Conservation (phyloP, 1,140 invertebrate genomes). For the Drosophila sulfurigaster region DNA sequence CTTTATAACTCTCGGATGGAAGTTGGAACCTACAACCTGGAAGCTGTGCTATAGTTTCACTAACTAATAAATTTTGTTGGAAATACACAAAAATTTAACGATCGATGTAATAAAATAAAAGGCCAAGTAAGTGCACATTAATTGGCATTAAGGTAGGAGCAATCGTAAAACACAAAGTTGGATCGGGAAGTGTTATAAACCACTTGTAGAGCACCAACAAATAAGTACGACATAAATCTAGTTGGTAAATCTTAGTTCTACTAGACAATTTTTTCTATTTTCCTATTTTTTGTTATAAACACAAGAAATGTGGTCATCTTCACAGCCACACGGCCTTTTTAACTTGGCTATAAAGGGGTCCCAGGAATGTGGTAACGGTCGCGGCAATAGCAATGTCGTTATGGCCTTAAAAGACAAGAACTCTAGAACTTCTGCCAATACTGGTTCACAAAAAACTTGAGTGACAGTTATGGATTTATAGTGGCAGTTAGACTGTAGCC, state of each 20-base stretch:
- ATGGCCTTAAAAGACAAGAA: conserved; percentile 62
- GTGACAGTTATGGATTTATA: conserved; percentile 82
- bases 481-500: conserved; percentile 59
- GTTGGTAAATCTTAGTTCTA: conserved; percentile 27
- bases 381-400: conserved; percentile 70
- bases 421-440: conserved; percentile 59
- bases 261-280: conserved; percentile 65
- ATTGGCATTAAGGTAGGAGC: conserved; percentile 54
- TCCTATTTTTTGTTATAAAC: conserved; percentile 61
- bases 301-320: conserved; percentile 49
- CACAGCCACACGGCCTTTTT: conserved; percentile 10
- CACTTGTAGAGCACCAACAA: conserved; percentile 23
- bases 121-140: conserved; percentile 57
- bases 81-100: conserved; percentile 51
- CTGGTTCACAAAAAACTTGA: conserved; percentile 71
- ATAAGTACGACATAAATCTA: conserved; percentile 40
- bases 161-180: conserved; percentile 53
- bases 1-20: conserved; percentile 27
- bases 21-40: conserved; percentile 8
- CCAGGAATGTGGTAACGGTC: conserved; percentile 77
- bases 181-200: conserved; percentile 42
- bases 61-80: conserved; percentile 53
- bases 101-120: conserved; percentile 55
- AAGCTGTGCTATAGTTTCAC: conserved; percentile 16
- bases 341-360: conserved; percentile 58